Base-by-base conservation (phyloP, 2,888 invertebrate genomes). In the Boloria selene region DNA sequence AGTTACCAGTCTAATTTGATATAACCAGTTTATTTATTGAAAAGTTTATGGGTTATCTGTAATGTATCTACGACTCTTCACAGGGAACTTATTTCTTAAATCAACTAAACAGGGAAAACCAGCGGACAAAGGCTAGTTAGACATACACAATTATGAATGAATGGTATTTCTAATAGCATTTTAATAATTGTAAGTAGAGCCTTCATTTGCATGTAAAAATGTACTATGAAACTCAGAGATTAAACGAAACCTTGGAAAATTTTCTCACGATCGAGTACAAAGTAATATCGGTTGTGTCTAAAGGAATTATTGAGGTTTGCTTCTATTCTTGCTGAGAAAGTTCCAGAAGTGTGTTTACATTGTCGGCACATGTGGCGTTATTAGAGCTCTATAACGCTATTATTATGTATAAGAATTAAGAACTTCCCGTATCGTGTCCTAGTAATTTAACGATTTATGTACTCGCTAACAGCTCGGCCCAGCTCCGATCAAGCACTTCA, bases 341-440 rank as follows among this genome's bases (percentile, higher is more conserved):
- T 69, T 66, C 69, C 64, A 69, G 69, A 69, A 69, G 64, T 67
- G 64, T 67, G 69, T 67, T 69, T 69, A 69, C 66, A 69, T 69
- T 69, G 69, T 69, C 58, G 18, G 66, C 64, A 64, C 69, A 69
- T 69, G 66, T 69, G 69, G 69, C 61, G 64, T 53, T 66, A 69
- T 67, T 69, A 66, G 64, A 58, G 66, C 61, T 64, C 31, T 63
- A 66, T 58, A 53, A 64, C 31, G 66, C 69, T 67, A 67, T 69
- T 69, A 69, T 69, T 64, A 64, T 64, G 66, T 69, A 61, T 47
- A 58, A 54, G 66, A 58, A 54, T 64, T 67, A 54, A 54, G 66
- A 61, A 54, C 66, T 67, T 69, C 66, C 69, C 53, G 69, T 67
- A 64, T 52, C 52, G 54, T 61, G 64, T 69, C 64, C 69, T 56